Conservation (phyloP, 2,113 vertebrate species). For the Centropus unirufus region DNA sequence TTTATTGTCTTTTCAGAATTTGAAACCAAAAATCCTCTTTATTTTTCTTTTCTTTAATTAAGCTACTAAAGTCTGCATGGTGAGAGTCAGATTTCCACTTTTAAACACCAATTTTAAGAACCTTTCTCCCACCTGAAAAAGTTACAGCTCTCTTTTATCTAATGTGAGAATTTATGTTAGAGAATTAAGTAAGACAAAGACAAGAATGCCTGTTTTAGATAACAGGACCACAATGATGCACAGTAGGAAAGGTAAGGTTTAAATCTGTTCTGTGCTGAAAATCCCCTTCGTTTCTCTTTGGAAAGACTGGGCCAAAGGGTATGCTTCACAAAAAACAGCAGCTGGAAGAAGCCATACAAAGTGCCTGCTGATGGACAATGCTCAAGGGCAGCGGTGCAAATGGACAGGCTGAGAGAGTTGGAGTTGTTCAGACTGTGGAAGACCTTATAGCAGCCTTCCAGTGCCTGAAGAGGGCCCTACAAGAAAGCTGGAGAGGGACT, state of each 20-base stretch:
- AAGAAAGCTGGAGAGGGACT: too few species aligned
- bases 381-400: not conserved
- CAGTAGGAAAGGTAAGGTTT: not conserved
- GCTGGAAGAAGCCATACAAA: not conserved
- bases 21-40: slow-evolving; percentile 53
- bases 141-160: not conserved
- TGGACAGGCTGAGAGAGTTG: too few species aligned
- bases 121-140: not conserved
- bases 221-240: not conserved
- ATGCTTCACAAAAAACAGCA: not conserved
- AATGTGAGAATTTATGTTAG: not conserved
- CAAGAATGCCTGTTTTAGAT: not conserved
- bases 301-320: not conserved
- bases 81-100: not conserved
- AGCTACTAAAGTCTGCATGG: not conserved
- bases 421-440: too few species aligned
- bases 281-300: not conserved
- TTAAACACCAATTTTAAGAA: not conserved
- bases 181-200: not conserved
- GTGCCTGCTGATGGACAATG: not conserved
- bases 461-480: too few species aligned
- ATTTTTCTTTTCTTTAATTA: not conserved
- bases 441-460: too few species aligned
- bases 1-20: not conserved
- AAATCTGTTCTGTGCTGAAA: not conserved